These are phyloP conservation scores for Elachura formosa DNA, from an alignment of 2,113 vertebrate genomes.

Conservation along the genomic window DNA sequence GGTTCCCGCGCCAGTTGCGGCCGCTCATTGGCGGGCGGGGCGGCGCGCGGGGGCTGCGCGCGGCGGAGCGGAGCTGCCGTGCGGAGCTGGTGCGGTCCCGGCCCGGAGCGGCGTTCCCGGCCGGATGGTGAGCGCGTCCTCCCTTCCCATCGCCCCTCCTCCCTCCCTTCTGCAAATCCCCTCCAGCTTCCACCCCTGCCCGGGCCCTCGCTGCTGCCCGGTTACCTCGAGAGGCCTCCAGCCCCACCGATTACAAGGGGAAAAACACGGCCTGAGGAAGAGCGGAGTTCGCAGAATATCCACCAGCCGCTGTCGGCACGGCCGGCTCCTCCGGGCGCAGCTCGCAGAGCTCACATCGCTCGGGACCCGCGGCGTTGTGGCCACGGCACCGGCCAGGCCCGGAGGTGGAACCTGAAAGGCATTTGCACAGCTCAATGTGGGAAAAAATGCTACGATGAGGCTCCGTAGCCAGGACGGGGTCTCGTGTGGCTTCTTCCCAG, in stretches of 20 bases:
- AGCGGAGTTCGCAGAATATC: background rate
- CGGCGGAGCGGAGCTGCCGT: background rate
- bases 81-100: fast-evolving
- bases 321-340: fast-evolving
- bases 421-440: background rate
- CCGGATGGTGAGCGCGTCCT: constrained; percentile 24
- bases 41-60: background rate
- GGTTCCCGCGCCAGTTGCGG: fast-evolving
- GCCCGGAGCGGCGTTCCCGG: background rate
- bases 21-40: background rate
- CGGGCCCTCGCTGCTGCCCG: background rate
- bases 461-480: background rate
- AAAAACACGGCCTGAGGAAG: background rate
- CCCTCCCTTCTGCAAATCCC: background rate
- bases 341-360: fast-evolving
- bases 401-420: background rate
- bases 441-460: background rate
- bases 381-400: background rate
- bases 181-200: background rate
- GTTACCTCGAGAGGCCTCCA: background rate
- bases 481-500: background rate
- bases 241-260: background rate
- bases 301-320: fast-evolving
- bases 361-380: fast-evolving
- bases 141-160: background rate